Percentiles rank a stretch among this genome's conserved stretches.
Conservation (phyloP, 2,888 invertebrate genomes). For the Catotricha subobsoleta region DNA sequence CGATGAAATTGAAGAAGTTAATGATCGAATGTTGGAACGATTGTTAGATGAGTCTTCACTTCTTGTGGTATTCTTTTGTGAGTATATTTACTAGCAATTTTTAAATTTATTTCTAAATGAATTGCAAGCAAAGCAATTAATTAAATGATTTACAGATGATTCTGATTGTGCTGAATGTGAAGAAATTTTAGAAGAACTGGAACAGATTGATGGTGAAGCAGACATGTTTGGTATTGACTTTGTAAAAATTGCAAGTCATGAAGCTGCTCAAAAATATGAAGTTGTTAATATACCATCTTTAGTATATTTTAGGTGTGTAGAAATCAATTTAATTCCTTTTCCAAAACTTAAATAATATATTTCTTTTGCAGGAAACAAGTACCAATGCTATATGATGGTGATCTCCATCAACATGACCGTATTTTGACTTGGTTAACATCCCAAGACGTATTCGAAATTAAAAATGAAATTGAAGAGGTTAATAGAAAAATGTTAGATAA, state of each 20-base stretch:
- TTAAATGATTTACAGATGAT: conserved; percentile 46
- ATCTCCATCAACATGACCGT: conserved; percentile 69
- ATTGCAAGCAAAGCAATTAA: not conserved
- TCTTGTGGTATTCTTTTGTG: conserved; percentile 83
- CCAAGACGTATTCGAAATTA: conserved; percentile 86
- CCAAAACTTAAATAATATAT: not conserved
- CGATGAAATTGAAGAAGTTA: conserved; percentile 87
- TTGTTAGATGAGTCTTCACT: conserved; percentile 71
- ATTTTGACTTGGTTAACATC: conserved; percentile 80
- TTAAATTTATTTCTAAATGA: not conserved
- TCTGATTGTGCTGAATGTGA: conserved; percentile 82
- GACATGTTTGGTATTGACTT: conserved; percentile 88
- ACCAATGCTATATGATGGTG: conserved; percentile 78
- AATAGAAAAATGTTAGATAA: conserved; percentile 94
- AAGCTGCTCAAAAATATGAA: conserved; percentile 65
- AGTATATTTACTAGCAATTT: conserved; percentile 22
- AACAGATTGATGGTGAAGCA: conserved; percentile 89
- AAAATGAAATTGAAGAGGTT: conserved; percentile 93
- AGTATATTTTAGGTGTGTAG: conserved; percentile 55
- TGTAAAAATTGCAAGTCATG: conserved; percentile 71
- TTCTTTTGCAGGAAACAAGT: conserved; percentile 36
- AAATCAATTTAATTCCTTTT: not conserved
- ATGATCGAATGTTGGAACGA: conserved; percentile 72
- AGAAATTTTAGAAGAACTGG: conserved; percentile 75
- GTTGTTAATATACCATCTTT: conserved; percentile 70